phyloP scores from a whole-genome alignment of 1,140 invertebrate genomes.

The Ectropis grisescens region DNA sequence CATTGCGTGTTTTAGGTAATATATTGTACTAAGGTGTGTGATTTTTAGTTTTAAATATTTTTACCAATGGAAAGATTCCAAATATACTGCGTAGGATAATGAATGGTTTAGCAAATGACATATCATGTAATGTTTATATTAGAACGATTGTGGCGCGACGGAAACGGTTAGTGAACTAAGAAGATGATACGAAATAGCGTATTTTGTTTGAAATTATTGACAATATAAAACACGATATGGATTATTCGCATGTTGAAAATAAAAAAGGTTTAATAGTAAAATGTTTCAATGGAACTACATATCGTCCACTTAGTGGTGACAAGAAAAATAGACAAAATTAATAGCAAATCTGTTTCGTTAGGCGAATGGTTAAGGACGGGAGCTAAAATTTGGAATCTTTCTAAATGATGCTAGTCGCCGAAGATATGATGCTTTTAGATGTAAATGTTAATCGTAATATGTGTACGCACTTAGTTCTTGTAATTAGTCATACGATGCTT shows the following conservation, averaged over 20 bases:
- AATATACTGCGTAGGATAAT: slow-evolving; percentile 41
- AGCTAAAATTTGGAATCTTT: slow-evolving; percentile 64
- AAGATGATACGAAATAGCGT: slow-evolving; percentile 2
- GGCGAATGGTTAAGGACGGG: slow-evolving; percentile 3
- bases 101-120: slow-evolving; percentile 60
- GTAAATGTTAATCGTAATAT: slow-evolving; percentile 56
- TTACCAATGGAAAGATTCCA: slow-evolving; percentile 64
- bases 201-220: slow-evolving; percentile 19
- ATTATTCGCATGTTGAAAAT: slow-evolving; percentile 44
- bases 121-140: slow-evolving; percentile 64
- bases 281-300: slow-evolving; percentile 52
- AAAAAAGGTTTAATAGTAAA: slow-evolving; percentile 63
- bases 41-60: slow-evolving; percentile 56
- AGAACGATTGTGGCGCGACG: slow-evolving; percentile 20
- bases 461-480: slow-evolving; percentile 61
- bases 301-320: slow-evolving; percentile 62
- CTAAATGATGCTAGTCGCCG: slow-evolving; percentile 61
- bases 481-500: slow-evolving; percentile 59
- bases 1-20: slow-evolving; percentile 47
- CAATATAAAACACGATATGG: slow-evolving; percentile 48
- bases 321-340: slow-evolving; percentile 33
- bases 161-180: slow-evolving; percentile 59
- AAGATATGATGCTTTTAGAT: slow-evolving; percentile 59
- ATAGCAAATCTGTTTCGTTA: no score
- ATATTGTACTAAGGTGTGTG: slow-evolving; percentile 55